Evolutionary conservation across 1,140 invertebrate genomes (phyloP).

Genomic region (Coptotermes formosanus): DNA sequence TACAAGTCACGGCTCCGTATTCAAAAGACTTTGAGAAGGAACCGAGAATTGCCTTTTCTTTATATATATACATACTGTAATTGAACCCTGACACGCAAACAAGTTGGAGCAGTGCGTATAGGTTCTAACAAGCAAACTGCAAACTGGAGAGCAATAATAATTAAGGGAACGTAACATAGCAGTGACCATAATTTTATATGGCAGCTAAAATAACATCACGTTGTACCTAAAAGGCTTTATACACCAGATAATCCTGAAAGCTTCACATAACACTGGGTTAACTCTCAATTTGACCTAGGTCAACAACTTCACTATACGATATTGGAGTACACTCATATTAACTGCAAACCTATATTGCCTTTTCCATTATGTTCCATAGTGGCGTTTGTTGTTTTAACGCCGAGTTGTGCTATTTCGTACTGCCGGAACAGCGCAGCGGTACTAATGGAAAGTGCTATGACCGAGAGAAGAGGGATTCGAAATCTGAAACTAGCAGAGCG

Average conservation of each 20-base stretch:
- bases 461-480: background rate
- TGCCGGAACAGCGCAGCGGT: background rate
- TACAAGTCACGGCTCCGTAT: background rate
- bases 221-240: background rate
- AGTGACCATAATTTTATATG: background rate
- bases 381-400: background rate
- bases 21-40: background rate
- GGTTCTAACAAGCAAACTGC: background rate
- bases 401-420: background rate
- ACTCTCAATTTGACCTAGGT: constrained; percentile 15
- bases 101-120: background rate
- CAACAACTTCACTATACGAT: background rate
- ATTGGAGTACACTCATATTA: constrained; percentile 17
- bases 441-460: background rate
- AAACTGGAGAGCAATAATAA: background rate
- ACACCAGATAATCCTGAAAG: background rate
- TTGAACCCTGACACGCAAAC: background rate
- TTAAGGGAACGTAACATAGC: background rate
- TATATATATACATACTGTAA: background rate
- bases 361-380: background rate
- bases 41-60: background rate
- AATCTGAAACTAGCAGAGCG: background rate
- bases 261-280: constrained; percentile 6
- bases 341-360: background rate
- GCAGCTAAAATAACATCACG: background rate